Base-by-base conservation (phyloP, 1,140 invertebrate species). In the Trachymyrmex cornetzi region DNA sequence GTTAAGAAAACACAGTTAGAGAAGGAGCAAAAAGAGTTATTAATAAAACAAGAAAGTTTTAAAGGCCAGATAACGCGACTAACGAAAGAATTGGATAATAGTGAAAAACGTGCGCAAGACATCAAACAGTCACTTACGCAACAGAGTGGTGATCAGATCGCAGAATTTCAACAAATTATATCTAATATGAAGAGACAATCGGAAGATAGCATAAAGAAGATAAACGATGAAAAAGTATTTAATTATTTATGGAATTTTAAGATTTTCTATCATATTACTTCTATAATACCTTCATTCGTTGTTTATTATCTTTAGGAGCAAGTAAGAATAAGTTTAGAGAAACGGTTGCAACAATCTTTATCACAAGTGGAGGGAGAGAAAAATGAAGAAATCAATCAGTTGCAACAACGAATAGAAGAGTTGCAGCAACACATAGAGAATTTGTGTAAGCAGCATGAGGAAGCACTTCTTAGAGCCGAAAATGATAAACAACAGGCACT, bases 401-500 rank as follows among this genome's bases (percentile, higher is more conserved):
- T 98, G 57, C 96, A 97, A 87, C 97, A 97, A 77, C 96, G 97
- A 92, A 96, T 98, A 89, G 97, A 97, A 81, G 96, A 96, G n/a
- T 92, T 98, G 14, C 96, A 98, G 86, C 96, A 96, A 3, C 96
- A 97, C 50, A 96, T 98, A 14, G 98, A 98, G 90, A 98, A 96
- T 93, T 91, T 98, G 0, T 97, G 97, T 89, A 96, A 98, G 91
- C 98, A 98, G 91, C 98, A 98, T 89, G 98, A 98, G 91, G 98
- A 98, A 94, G 96, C 97, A 1, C 96, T 98, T 90, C 94, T 98
- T 3, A 94, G 98, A 38, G 98, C 98, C 4, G 98, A 98, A 95
- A 98, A 98, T 93, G 98, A 98, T 90, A 98, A 98, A 91, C 98
- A 98, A 88, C 98, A 98, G 94, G 97, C 97, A n/a, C 95, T 98